Evolutionary conservation across 2,797 vertebrate species (phyloP).

Genomic region (Macropus fuliginosus): DNA sequence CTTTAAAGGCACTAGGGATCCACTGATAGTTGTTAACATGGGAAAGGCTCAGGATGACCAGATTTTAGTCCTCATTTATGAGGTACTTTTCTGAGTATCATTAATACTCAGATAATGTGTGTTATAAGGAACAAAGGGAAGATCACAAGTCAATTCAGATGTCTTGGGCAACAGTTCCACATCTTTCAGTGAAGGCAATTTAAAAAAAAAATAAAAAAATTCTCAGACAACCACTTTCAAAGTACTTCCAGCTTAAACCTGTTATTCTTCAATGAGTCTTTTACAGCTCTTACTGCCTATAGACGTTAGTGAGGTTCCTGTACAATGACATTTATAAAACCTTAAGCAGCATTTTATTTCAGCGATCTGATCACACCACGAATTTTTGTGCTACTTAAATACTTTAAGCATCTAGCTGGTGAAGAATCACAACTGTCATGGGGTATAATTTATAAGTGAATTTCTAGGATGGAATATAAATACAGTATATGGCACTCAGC

Average conservation of each 20-base stretch:
- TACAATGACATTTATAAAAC: constrained; percentile 57
- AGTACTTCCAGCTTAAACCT: constrained; percentile 52
- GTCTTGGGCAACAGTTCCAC: neutral
- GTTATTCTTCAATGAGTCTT: constrained; percentile 43
- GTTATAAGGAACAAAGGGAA: neutral
- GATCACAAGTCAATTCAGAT: neutral
- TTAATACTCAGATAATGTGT: neutral
- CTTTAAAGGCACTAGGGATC: neutral
- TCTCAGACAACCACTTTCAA: constrained; percentile 42
- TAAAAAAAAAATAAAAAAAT: neutral
- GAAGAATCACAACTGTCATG: constrained; percentile 58
- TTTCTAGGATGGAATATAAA: constrained; percentile 63
- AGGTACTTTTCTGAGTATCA: neutral
- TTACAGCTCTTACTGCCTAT: constrained; percentile 43
- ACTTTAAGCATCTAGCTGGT: constrained; percentile 69
- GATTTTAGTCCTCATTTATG: neutral
- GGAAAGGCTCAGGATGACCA: neutral
- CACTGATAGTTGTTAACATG: neutral
- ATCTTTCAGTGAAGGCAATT: neutral
- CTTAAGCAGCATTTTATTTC: constrained; percentile 51
- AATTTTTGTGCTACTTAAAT: constrained; percentile 63
- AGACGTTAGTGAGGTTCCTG: constrained; percentile 47
- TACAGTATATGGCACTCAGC: constrained; percentile 8
- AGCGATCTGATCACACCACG: constrained; percentile 45
- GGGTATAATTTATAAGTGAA: constrained; percentile 53